A percentile compares a stretch with the other conserved stretches of the same genome.
Conservation (phyloP, 2,113 vertebrate species). For the Murina feae region DNA sequence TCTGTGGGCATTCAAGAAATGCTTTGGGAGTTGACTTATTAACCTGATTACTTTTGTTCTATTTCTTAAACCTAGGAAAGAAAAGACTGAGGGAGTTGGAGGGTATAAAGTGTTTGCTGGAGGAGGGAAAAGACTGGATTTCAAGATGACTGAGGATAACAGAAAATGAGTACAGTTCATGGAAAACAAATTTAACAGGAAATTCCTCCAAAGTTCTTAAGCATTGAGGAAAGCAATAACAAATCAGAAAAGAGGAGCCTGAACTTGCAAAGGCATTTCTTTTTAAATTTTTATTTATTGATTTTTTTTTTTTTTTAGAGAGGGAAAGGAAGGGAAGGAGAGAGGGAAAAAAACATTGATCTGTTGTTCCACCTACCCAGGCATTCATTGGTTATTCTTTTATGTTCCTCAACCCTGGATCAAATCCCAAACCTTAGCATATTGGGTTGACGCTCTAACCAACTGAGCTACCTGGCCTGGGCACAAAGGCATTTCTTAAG, state of each 20-base stretch:
- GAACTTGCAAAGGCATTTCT: background rate
- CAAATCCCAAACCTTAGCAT: background rate
- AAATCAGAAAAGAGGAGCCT: background rate
- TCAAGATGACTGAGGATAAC: background rate
- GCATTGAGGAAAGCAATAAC: background rate
- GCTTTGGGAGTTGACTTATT: background rate
- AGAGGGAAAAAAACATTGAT: background rate
- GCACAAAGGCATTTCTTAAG: background rate
- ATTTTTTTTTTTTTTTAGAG: background rate
- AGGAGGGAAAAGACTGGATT: background rate
- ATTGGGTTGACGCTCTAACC: background rate
- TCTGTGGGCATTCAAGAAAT: background rate
- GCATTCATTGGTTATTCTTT: background rate
- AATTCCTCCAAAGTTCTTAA: background rate
- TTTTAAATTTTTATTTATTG: background rate
- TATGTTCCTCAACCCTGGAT: background rate
- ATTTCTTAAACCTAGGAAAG: background rate
- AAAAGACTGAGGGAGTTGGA: background rate
- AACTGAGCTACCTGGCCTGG: background rate
- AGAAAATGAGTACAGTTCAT: background rate
- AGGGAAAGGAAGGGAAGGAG: background rate
- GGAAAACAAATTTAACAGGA: conserved; percentile 13
- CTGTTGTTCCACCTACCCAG: background rate
- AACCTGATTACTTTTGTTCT: background rate
- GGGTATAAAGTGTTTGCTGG: background rate